Evolutionary conservation across 2,797 vertebrate genomes (phyloP).

Genomic region (Peromyscus eremicus): DNA sequence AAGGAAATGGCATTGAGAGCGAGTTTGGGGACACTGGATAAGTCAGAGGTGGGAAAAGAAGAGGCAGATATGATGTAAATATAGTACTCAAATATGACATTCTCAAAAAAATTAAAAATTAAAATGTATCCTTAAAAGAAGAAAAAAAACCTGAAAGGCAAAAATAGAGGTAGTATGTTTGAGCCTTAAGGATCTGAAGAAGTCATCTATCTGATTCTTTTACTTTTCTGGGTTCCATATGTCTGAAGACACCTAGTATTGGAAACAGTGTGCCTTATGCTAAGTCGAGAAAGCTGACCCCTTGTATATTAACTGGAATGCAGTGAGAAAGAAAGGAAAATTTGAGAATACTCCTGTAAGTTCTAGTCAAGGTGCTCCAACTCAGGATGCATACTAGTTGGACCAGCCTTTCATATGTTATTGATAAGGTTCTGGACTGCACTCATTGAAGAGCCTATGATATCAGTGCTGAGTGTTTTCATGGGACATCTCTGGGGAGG

Average conservation of each 20-base stretch:
- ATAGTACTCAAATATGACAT: not conserved
- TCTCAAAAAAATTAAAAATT: not conserved
- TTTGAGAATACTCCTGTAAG: not conserved
- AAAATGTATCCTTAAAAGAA: not conserved
- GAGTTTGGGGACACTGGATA: not conserved
- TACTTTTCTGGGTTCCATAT: not conserved
- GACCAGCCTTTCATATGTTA: not conserved
- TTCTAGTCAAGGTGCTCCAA: not conserved
- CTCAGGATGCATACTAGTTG: not conserved
- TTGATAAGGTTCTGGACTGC: not conserved
- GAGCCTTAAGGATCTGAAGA: not conserved
- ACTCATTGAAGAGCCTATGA: not conserved
- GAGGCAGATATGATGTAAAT: not conserved
- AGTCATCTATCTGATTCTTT: not conserved
- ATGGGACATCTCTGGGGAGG: not conserved
- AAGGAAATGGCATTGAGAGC: not conserved
- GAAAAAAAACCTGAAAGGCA: not conserved
- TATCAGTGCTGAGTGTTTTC: not conserved
- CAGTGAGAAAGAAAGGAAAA: not conserved
- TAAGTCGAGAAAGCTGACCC: not conserved
- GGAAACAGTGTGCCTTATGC: not conserved
- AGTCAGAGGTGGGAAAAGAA: not conserved
- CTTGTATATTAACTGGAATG: not conserved
- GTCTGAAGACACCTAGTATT: not conserved
- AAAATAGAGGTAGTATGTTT: not conserved